These are phyloP conservation scores for Alsophila aescularia DNA, from an alignment of 2,888 invertebrate species.

Conservation along the genomic window DNA sequence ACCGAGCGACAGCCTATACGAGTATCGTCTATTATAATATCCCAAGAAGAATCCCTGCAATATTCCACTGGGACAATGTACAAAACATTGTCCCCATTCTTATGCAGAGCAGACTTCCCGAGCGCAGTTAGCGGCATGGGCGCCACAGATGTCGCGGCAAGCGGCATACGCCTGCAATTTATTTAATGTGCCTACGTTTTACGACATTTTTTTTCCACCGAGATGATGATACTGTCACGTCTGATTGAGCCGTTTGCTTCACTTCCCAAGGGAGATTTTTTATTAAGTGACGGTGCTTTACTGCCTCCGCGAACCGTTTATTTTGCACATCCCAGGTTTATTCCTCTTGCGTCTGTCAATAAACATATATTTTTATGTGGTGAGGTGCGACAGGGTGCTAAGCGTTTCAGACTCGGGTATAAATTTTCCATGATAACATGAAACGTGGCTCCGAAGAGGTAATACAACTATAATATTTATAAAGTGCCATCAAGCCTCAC, in stretches of 20 bases:
- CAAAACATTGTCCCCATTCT: conserved; percentile 24
- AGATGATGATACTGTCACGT: conserved; percentile 73
- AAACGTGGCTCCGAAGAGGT: no score
- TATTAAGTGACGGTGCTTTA: conserved; percentile 76
- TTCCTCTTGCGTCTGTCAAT: conserved; percentile 44
- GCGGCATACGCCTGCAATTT: conserved; percentile 73
- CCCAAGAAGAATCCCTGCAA: no score
- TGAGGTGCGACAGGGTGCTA: background rate
- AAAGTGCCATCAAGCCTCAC: no score
- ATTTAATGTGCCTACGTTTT: conserved; percentile 78
- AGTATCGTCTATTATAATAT: no score
- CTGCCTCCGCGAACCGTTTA: conserved; percentile 55
- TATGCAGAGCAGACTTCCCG: conserved; percentile 33
- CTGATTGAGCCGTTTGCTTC: conserved; percentile 78
- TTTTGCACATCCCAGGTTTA: conserved; percentile 47
- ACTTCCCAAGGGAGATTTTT: conserved; percentile 70
- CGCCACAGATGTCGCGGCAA: conserved; percentile 67
- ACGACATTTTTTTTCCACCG: conserved; percentile 71
- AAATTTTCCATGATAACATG: background rate
- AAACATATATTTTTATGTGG: conserved; percentile 38
- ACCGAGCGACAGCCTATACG: no score
- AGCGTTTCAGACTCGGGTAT: background rate
- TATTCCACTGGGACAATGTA: no score
- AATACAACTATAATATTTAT: no score
- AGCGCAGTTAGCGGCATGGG: conserved; percentile 46